A percentile compares a stretch with the other conserved stretches of the same genome.
These are phyloP conservation scores for Martes martes DNA, from an alignment of 2,113 vertebrate genomes.

Conservation along the genomic window DNA sequence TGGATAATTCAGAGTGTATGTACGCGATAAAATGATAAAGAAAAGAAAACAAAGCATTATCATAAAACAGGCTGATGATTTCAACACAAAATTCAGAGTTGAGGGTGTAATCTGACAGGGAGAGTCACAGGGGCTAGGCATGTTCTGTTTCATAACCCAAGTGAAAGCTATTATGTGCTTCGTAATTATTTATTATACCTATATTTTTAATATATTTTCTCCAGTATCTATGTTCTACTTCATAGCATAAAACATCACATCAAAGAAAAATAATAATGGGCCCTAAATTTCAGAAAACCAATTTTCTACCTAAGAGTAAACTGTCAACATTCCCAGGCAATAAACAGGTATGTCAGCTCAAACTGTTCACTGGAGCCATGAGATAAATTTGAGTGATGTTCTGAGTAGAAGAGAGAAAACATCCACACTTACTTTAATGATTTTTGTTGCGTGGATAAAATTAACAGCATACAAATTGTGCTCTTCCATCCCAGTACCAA, in stretches of 20 bases:
- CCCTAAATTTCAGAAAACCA: conserved; percentile 2
- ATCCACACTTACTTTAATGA: conserved; percentile 90
- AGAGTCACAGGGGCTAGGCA: not conserved
- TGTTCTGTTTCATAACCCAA: not conserved
- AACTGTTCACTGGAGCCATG: not conserved
- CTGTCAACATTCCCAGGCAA: not conserved
- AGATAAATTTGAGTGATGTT: not conserved
- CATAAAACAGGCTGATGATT: not conserved
- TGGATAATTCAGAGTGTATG: not conserved
- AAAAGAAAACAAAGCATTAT: not conserved
- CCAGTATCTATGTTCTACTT: not conserved
- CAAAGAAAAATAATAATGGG: not conserved
- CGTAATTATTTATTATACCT: not conserved
- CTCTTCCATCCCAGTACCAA: conserved; percentile 98
- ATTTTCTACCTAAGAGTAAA: not conserved
- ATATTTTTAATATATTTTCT: not conserved
- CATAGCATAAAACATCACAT: not conserved
- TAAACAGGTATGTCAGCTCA: not conserved
- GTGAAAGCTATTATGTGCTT: not conserved
- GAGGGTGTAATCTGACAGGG: not conserved
- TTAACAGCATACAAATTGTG: conserved; percentile 93
- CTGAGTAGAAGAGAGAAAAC: not conserved
- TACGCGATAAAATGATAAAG: not conserved
- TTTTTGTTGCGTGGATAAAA: conserved; percentile 91
- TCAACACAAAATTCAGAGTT: not conserved